Percentiles rank a stretch among this genome's conserved stretches.
Conservation (phyloP, 2,113 vertebrate genomes). For the Eleginops maclovinus region DNA sequence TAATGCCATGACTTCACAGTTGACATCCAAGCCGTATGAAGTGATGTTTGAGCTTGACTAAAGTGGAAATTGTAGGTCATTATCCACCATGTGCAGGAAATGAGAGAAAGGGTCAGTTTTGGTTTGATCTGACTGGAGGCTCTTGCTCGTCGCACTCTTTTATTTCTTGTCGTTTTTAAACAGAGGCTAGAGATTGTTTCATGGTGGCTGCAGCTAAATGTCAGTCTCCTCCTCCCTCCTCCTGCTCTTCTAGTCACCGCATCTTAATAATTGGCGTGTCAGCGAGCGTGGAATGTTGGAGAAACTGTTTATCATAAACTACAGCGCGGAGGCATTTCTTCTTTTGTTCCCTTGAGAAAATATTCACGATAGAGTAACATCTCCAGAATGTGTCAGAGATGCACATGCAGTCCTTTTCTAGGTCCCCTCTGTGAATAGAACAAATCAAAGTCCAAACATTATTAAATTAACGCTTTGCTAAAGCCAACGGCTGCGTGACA, state of each 20-base stretch:
- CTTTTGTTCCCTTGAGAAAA: constrained; percentile 51
- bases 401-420: constrained; percentile 25
- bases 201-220: constrained; percentile 47
- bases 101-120: constrained; percentile 24
- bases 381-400: constrained; percentile 44
- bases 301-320: constrained; percentile 65
- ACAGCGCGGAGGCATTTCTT: constrained; percentile 49
- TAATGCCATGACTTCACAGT: constrained; percentile 40
- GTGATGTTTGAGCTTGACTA: constrained; percentile 54
- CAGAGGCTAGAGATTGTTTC: constrained; percentile 16
- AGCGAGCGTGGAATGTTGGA: constrained; percentile 55
- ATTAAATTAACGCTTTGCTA: constrained; percentile 32
- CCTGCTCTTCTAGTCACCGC: constrained; percentile 44
- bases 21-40: constrained; percentile 56
- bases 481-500: constrained; percentile 1
- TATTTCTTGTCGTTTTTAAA: background rate
- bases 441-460: constrained; percentile 41
- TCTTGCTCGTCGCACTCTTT: background rate
- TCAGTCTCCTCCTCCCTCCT: constrained; percentile 36
- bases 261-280: constrained; percentile 69
- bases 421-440: constrained; percentile 7
- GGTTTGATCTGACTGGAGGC: constrained; percentile 13
- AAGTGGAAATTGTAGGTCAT: constrained; percentile 72
- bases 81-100: constrained; percentile 33
- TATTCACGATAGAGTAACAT: constrained; percentile 42